phyloP scores from a whole-genome alignment of 2,888 invertebrate genomes.

The Deroplatys truncata region DNA sequence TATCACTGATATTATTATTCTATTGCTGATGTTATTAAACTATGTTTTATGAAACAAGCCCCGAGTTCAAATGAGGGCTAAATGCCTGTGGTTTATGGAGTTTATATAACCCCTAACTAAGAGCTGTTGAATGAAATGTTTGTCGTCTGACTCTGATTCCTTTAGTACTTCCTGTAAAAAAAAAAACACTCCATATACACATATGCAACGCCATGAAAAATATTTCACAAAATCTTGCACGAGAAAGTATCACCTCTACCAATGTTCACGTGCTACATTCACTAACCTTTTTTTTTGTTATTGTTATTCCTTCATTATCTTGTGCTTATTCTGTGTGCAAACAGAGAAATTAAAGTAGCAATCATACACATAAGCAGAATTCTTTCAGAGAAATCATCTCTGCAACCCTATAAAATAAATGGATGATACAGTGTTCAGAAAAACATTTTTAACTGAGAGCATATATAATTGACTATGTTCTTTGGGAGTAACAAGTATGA shows the following conservation, averaged over 20 bases:
- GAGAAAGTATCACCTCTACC: not conserved
- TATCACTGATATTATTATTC: too few species aligned
- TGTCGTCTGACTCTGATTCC: not conserved
- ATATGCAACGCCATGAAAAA: not conserved
- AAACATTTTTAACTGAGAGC: too few species aligned
- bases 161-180: not conserved
- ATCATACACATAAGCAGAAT: not conserved
- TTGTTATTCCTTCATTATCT: not conserved
- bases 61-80: too few species aligned
- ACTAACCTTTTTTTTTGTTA: not conserved
- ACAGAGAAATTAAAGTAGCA: not conserved
- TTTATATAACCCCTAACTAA: too few species aligned
- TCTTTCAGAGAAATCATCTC: not conserved
- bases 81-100: too few species aligned
- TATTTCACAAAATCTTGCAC: not conserved
- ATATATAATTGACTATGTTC: not conserved
- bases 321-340: not conserved
- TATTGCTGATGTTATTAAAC: too few species aligned
- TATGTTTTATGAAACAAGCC: too few species aligned
- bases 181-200: not conserved
- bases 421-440: not conserved
- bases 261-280: not conserved
- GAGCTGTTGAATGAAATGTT: too few species aligned
- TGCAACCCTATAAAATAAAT: not conserved
- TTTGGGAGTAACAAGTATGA: not conserved